Evolutionary conservation across 2,797 vertebrate genomes (phyloP).

Genomic region (Artibeus lituratus): DNA sequence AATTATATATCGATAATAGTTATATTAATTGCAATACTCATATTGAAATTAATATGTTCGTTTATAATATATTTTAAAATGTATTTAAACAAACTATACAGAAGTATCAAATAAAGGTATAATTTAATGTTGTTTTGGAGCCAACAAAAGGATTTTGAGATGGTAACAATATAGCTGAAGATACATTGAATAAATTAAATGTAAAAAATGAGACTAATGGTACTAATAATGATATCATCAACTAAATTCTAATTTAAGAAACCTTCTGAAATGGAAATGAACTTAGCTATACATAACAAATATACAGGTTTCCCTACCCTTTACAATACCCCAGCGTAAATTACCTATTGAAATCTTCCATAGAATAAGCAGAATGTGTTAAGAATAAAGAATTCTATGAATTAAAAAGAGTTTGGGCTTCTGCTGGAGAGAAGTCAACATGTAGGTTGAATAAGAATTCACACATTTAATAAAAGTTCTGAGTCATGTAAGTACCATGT

Average conservation of each 20-base stretch:
- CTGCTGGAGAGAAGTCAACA: neutral
- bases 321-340: neutral
- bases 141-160: neutral
- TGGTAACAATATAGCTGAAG: neutral
- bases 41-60: neutral
- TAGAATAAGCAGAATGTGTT: neutral
- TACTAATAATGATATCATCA: neutral
- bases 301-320: neutral
- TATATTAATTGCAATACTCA: neutral
- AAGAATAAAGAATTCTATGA: neutral
- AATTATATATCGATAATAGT: neutral
- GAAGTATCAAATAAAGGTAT: neutral
- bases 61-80: neutral
- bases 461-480: neutral
- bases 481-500: neutral
- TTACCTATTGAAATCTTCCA: neutral
- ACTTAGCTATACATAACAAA: neutral
- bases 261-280: neutral
- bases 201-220: neutral
- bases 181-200: neutral
- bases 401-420: neutral
- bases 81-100: neutral
- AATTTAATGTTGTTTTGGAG: neutral
- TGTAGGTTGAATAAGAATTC: neutral
- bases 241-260: neutral